phyloP scores from a whole-genome alignment of 2,888 invertebrate genomes.

The Parthenolecanium corni region DNA sequence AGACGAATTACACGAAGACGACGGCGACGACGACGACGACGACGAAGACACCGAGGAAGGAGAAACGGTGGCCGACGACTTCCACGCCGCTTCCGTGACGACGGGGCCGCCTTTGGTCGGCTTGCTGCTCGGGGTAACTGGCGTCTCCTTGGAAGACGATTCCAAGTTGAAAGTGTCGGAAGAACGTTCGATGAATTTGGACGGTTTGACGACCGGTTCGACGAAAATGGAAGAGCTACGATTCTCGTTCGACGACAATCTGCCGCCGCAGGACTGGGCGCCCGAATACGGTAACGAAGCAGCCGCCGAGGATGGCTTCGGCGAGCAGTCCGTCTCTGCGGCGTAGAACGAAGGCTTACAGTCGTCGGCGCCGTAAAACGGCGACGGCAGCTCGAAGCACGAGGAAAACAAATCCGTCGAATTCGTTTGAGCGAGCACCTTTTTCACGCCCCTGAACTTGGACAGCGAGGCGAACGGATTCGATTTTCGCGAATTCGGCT shows the following conservation, averaged over 20 bases:
- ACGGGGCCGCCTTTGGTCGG: no score
- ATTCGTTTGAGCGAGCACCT: constrained; percentile 52
- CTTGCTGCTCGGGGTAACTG: not conserved
- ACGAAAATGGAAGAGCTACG: constrained; percentile 31
- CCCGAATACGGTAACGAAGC: constrained; percentile 10
- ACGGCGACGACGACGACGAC: constrained; percentile 9
- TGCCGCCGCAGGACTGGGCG: not conserved
- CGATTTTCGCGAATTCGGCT: constrained; percentile 49
- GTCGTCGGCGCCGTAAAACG: constrained; percentile 37
- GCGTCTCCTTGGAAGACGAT: constrained; percentile 10
- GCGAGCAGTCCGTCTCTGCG: not conserved
- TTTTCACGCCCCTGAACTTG: constrained; percentile 65
- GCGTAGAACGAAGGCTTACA: constrained; percentile 20
- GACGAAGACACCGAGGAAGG: constrained; percentile 5
- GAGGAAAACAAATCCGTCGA: constrained; percentile 56
- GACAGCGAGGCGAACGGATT: constrained; percentile 65
- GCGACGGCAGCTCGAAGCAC: constrained; percentile 64
- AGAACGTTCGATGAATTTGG: constrained; percentile 30
- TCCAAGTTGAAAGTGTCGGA: constrained; percentile 7
- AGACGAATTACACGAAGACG: constrained; percentile 15
- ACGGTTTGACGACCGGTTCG: constrained; percentile 34
- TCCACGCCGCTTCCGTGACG: not conserved
- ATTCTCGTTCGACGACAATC: not conserved
- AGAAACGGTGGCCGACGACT: not conserved
- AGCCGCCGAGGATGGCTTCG: constrained; percentile 1